Percentiles rank a stretch among this genome's conserved stretches.
Evolutionary conservation across 2,797 vertebrate species (phyloP).

Genomic region (Picus viridis): DNA sequence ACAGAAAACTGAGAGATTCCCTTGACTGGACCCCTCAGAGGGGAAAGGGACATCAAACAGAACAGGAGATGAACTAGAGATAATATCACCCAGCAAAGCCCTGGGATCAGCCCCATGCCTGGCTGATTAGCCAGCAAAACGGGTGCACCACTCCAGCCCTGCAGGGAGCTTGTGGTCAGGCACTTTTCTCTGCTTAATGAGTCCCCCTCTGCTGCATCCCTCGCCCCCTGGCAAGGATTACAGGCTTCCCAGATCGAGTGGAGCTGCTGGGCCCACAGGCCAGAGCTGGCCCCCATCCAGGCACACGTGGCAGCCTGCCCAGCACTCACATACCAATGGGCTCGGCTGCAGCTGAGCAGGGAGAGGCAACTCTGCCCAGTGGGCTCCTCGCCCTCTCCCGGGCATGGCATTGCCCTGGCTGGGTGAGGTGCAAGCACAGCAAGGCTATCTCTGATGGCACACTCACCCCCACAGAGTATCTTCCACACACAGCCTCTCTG

Average conservation of each 20-base stretch:
- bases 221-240: constrained; percentile 1
- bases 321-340: constrained; percentile 29
- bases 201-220: neutral
- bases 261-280: constrained; percentile 26
- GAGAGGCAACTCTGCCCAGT: neutral
- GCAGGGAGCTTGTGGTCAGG: neutral
- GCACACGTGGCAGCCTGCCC: constrained; percentile 59
- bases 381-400: neutral
- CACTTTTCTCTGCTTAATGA: constrained; percentile 43
- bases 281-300: constrained; percentile 22
- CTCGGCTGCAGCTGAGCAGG: neutral
- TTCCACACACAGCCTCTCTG: neutral
- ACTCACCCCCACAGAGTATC: neutral
- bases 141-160: constrained; percentile 6
- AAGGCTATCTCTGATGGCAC: neutral
- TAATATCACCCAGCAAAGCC: constrained; percentile 30
- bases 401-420: neutral
- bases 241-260: constrained; percentile 40
- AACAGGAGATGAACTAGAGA: constrained; percentile 14
- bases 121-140: constrained; percentile 7
- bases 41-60: neutral
- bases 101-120: neutral
- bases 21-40: neutral
- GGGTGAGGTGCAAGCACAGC: neutral
- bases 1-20: neutral